Conservation (phyloP, 1,140 invertebrate genomes). For the Samia ricini region DNA sequence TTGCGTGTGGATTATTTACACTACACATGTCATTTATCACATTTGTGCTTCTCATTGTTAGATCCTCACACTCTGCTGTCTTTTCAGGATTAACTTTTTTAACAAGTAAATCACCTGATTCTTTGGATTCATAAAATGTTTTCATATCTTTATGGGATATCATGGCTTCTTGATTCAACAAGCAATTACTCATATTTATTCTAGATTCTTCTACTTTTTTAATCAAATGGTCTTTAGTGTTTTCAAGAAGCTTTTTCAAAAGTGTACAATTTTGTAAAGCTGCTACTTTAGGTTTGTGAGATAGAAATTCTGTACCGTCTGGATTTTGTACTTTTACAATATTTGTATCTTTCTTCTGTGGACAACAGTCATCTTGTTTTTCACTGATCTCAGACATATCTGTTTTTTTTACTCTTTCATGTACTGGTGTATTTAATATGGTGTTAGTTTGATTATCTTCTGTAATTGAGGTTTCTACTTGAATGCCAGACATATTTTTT, state of each 20-base stretch:
- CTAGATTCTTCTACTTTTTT: conserved; percentile 30
- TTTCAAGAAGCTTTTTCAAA: conserved; percentile 64
- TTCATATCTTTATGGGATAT: conserved; percentile 15
- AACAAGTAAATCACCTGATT: conserved; percentile 1
- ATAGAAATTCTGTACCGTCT: background rate
- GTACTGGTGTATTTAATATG: background rate
- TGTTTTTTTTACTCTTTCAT: conserved; percentile 10
- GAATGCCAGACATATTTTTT: background rate
- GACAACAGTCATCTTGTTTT: conserved; percentile 13
- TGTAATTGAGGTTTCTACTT: background rate
- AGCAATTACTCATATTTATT: conserved; percentile 3
- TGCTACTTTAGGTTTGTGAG: conserved; percentile 7
- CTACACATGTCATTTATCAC: conserved; percentile 23
- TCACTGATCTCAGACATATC: background rate
- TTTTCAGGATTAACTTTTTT: conserved; percentile 9
- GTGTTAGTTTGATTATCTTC: conserved; percentile 10
- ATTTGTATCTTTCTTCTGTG: conserved; percentile 3
- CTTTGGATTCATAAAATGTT: conserved; percentile 17
- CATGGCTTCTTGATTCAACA: background rate
- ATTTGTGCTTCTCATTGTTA: conserved; percentile 17
- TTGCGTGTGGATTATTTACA: conserved; percentile 33
- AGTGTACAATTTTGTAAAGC: conserved; percentile 60
- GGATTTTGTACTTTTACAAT: conserved; percentile 1
- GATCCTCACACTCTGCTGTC: conserved; percentile 12
- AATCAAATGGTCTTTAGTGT: conserved; percentile 39